Conservation (phyloP, 2,797 vertebrate genomes). For the Sebastiscus tertius region DNA sequence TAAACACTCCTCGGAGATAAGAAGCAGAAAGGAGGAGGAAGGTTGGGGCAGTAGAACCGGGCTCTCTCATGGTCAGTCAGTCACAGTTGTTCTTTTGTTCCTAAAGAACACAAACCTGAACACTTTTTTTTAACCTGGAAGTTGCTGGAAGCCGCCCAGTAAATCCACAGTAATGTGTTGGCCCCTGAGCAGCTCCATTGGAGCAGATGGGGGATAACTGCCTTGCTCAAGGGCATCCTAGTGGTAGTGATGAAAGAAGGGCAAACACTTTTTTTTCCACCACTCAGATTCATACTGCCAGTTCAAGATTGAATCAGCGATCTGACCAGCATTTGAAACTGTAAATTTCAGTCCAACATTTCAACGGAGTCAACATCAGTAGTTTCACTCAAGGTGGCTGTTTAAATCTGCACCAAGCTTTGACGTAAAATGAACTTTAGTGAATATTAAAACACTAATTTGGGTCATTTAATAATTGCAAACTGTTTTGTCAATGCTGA, state of each 20-base stretch:
- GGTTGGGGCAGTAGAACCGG: slow-evolving; percentile 22
- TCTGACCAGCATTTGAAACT: neutral
- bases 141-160: neutral
- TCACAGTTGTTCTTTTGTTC: slow-evolving; percentile 17
- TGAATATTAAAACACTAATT: neutral
- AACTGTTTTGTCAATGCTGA: neutral
- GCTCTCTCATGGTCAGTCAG: slow-evolving; percentile 32
- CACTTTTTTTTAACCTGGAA: neutral
- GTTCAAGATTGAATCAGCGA: neutral
- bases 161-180: neutral
- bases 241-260: neutral
- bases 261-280: neutral
- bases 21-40: slow-evolving; percentile 23
- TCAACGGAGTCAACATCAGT: neutral
- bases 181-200: neutral
- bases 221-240: neutral
- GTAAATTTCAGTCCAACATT: neutral
- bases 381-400: neutral
- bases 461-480: neutral
- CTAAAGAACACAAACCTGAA: neutral
- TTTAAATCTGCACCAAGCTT: neutral
- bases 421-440: too few relatives aligned
- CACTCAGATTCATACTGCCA: neutral
- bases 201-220: neutral
- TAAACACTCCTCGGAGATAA: slow-evolving; percentile 73